These are phyloP conservation scores for Epinephelus lanceolatus DNA, from an alignment of 2,113 vertebrate genomes.

Conservation along the genomic window DNA sequence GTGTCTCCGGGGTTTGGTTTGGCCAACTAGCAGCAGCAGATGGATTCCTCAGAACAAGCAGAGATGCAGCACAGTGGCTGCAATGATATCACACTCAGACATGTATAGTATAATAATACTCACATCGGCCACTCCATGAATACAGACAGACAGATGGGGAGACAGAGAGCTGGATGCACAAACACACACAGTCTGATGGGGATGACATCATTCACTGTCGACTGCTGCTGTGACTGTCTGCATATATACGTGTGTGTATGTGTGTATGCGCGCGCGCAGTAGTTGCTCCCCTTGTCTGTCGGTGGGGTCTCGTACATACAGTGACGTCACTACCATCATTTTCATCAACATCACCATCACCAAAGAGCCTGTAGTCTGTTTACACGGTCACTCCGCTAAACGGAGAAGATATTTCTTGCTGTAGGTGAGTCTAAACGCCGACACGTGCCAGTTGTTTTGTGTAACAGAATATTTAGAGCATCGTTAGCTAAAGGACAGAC, in stretches of 20 bases:
- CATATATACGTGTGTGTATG: background rate
- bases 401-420: slow-evolving; percentile 30
- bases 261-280: background rate
- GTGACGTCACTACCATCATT: slow-evolving; percentile 13
- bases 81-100: too few species aligned
- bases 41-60: too few species aligned
- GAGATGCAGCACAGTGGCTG: too few species aligned
- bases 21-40: slow-evolving; percentile 31
- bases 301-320: background rate
- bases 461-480: fast-evolving
- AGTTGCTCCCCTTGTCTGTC: slow-evolving; percentile 46
- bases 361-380: slow-evolving; percentile 19
- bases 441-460: background rate
- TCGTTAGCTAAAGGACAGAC: fast-evolving
- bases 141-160: too few species aligned
- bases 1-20: slow-evolving; percentile 5
- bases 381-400: slow-evolving; percentile 27
- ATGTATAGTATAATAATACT: too few species aligned
- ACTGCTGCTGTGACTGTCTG: slow-evolving; percentile 16
- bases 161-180: too few species aligned
- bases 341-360: slow-evolving; percentile 1
- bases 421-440: slow-evolving; percentile 59
- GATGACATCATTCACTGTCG: background rate
- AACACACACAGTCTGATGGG: too few species aligned
- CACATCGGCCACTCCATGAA: too few species aligned